Base-by-base conservation (phyloP, 2,113 vertebrate genomes). In the Corydoras sp. region DNA sequence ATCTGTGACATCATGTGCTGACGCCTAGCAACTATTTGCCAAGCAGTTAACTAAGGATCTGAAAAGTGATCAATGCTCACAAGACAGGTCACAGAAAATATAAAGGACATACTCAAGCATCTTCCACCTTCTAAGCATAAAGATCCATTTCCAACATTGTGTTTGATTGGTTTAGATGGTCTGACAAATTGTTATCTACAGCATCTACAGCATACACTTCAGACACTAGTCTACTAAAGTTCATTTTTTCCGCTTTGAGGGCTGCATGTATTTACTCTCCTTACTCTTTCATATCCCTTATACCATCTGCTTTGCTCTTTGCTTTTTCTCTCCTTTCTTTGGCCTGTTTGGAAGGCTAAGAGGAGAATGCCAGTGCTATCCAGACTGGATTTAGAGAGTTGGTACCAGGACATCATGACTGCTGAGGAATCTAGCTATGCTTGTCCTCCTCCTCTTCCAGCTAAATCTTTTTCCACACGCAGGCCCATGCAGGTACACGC, bases 381-480 rank as follows among this genome's bases (percentile, higher is more conserved):
- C 0, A 83, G 89, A 85, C 85, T 93, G 89, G 91, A 92, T 84
- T 86, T 90, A 51, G 90, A 91, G 79, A 81, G 87, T 79, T 92
- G 88, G 88, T 91, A 91, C 83, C 93, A 89, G 89, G 89, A 90
- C 83, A 86, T 94, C 85, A 92, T 93, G 86, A 82, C 89, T 35
- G 85, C 89, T 80, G 87, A 88, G 43, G 80, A 88, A 48, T 76
- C 76, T 10, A 82, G 83, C 85, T 79, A 88, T 87, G 86, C 90
- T 51, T 93, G 92, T 77, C 95, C 94, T 86, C 93, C 93, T 75
- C 94, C 93, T 30, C 90, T 96, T 78, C 94, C 93, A 72, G 92
- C 92, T 89, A 96, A 97, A 89, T 90, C 86, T 87, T 86, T 90
- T 79, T 90, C 89, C 55, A 82, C 90, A 82, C 92, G 91, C 81